Evolutionary conservation across 2,888 invertebrate species (phyloP).

Genomic region (Geotrupes spiniger): DNA sequence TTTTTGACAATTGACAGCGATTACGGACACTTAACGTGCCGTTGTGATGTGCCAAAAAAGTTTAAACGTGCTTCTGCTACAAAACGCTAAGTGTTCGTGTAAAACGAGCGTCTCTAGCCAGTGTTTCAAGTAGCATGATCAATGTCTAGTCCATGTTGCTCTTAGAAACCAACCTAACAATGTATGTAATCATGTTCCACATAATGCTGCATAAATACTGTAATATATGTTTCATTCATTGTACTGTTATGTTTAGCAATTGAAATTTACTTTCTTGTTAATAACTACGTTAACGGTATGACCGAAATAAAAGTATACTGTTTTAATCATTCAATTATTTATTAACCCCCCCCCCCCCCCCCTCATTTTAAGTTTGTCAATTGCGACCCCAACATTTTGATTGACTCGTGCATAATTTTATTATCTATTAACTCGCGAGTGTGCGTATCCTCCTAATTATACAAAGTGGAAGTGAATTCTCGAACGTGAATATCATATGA

Average conservation of each 20-base stretch:
- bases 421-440: constrained; percentile 28
- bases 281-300: constrained; percentile 16
- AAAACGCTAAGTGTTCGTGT: constrained; percentile 42
- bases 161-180: constrained; percentile 26
- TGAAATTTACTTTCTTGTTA: constrained; percentile 22
- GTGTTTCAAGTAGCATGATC: constrained; percentile 35
- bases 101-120: constrained; percentile 31
- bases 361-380: not conserved
- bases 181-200: constrained; percentile 14
- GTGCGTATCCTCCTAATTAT: constrained; percentile 28
- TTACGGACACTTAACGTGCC: constrained; percentile 12
- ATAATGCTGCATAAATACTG: constrained; percentile 16
- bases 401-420: constrained; percentile 28
- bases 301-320: constrained; percentile 23
- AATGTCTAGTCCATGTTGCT: constrained; percentile 39
- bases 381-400: constrained; percentile 18
- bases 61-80: constrained; percentile 48
- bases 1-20: constrained; percentile 23
- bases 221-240: constrained; percentile 20
- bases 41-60: constrained; percentile 33
- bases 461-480: constrained; percentile 28
- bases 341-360: not conserved
- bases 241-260: constrained; percentile 17
- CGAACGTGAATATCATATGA: constrained; percentile 27
- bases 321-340: constrained; percentile 12